Evolutionary conservation across 37 sponge, comb jelly and placozoan genomes (phyloP), one percentile per base, ranked within the genome.

Genomic region (Amphimedon queenslandica): DNA sequence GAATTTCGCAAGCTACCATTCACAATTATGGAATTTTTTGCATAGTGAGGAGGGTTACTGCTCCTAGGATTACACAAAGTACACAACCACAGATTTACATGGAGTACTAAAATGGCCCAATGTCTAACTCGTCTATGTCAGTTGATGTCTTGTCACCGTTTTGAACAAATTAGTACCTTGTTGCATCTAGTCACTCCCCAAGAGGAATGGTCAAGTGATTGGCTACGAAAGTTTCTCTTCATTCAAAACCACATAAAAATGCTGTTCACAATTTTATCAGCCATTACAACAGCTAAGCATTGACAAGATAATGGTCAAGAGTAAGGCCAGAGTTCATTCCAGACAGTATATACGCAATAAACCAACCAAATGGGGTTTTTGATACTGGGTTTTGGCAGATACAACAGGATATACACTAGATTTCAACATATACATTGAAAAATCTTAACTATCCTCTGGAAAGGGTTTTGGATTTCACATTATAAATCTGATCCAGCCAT

Each of bases 321-420:
- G 40, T 34, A 67, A 67, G 69, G 69, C 69, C 6, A 29, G 39
- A 10, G 13, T 20, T 23, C 40, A 31, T 67, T 36, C 30, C 10
- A 6, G 28, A n/a, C 64, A 63, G 37, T 81, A 81, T 61, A 81
- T 81, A 1, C 5, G 72, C 20, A 83, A 83, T 55, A 83, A 83
- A 37, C 84, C 84, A 1, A 63, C 67, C 1, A 75, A 76, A 32
- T 83, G 77, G 77, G 84, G 84, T 33, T 75, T 76, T 41, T 75
- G 75, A 56, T 40, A 42, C 13, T 83, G 77, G 77, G 43, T 28
- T 1, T 61, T 68, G 37, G 40, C 36, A 13, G 73, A 63, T 53
- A 4, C 4, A 2, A 40, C 64, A 60, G 72, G 72, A 35, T 83
- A 83, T 61, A 75, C 77, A 3, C 37, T 69, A 10, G 67, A 83